These are phyloP conservation scores for Cantharis rufa DNA, from an alignment of 2,888 invertebrate genomes.

Conservation along the genomic window DNA sequence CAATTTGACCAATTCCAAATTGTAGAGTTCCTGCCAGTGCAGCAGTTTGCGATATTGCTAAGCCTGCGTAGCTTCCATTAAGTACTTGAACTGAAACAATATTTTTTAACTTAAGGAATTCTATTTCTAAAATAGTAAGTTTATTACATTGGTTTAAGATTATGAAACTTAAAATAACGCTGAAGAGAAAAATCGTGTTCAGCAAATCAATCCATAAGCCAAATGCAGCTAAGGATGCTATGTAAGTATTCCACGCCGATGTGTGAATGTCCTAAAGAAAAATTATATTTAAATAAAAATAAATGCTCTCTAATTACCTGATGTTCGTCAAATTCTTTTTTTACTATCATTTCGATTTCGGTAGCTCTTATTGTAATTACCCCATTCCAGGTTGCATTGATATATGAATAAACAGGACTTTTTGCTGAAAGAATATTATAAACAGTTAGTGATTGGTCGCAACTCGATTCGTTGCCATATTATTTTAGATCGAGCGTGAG, in stretches of 20 bases:
- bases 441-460: too few species aligned
- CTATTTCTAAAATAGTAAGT: conserved; percentile 23
- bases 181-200: conserved; percentile 62
- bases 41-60: conserved; percentile 70
- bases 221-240: conserved; percentile 68
- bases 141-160: conserved; percentile 57
- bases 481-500: too few species aligned
- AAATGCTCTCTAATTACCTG: conserved; percentile 54
- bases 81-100: conserved; percentile 29
- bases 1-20: conserved; percentile 75
- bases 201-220: conserved; percentile 69
- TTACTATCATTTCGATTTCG: conserved; percentile 68
- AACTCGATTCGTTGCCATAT: too few species aligned
- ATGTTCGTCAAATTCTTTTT: conserved; percentile 68
- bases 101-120: neutral
- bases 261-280: conserved; percentile 60
- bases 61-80: conserved; percentile 66
- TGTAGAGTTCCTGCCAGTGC: conserved; percentile 78
- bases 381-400: conserved; percentile 74
- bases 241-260: conserved; percentile 64
- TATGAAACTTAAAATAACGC: conserved; percentile 67
- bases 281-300: too few species aligned
- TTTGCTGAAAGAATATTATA: conserved; percentile 59
- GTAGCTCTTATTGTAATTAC: conserved; percentile 82
- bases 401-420: conserved; percentile 62